A percentile compares a stretch with the other conserved stretches of the same genome.
Evolutionary conservation across 2,797 vertebrate species (phyloP).

Genomic region (Meriones psammophilus): DNA sequence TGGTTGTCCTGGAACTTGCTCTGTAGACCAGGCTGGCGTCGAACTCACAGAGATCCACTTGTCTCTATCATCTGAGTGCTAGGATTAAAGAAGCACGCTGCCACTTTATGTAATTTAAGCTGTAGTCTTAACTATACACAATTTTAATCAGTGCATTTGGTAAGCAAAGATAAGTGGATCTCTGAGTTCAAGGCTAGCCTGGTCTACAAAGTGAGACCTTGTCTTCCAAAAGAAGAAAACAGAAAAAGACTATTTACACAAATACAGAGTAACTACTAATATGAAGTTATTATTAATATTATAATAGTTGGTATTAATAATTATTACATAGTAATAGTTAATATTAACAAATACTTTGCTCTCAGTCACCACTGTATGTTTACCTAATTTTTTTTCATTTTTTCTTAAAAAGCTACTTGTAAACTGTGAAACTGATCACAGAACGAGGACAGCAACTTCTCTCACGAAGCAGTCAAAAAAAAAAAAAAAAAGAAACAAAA

Average conservation of each 20-base stretch:
- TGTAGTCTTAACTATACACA: slow-evolving; percentile 29
- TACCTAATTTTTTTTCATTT: not conserved
- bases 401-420: not conserved
- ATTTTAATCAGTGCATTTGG: not conserved
- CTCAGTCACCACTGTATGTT: slow-evolving; percentile 1
- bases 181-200: not conserved
- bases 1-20: not conserved
- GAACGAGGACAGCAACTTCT: not conserved
- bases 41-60: not conserved
- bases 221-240: not conserved
- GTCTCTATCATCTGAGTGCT: not conserved
- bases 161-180: not conserved
- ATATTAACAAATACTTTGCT: not conserved
- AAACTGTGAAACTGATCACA: slow-evolving; percentile 40
- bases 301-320: too few relatives aligned
- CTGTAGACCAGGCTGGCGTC: not conserved
- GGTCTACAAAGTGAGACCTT: not conserved
- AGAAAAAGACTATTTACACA: not conserved
- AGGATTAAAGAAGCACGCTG: not conserved
- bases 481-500: not conserved
- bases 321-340: too few relatives aligned
- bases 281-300: not conserved
- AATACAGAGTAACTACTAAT: not conserved
- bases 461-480: not conserved
- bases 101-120: slow-evolving; percentile 50